Base-by-base conservation (phyloP, 2,797 vertebrate species). In the Heteromormyrus szaboi region DNA sequence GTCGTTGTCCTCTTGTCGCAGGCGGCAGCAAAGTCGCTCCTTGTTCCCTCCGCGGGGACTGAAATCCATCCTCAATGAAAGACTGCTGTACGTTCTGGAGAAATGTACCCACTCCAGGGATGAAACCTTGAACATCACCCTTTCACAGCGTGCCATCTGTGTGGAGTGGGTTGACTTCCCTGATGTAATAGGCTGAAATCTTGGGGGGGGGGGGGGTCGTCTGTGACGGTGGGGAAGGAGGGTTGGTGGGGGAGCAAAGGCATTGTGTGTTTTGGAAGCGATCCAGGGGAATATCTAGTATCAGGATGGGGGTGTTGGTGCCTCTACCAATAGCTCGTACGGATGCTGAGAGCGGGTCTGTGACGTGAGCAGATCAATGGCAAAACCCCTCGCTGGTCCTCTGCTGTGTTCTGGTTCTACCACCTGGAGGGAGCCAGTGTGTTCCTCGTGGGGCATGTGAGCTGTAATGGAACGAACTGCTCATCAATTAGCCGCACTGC, bases 221-320 rank as follows among this genome's bases (percentile, higher is more conserved):
- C 88, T 89, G 91, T 85, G 91, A 89, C 88, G 81, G 89, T 0
- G 72, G 50, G 17, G 53, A 2, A 1, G 37, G 6, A 90, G 91
- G 90, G 89, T 83, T 89, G 62, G 88, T 4, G 4, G 90, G 51
- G 25, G 68, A 54, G 22, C 88, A 88, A 41, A 46, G 92, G 92
- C 92, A 92, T 92, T 94, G 93, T 92, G 93, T 93, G 92, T 93
- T 90, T 94, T 96, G 94, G 95, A 94, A 87, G 72, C 72, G 89
- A 89, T 95, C 93, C 94, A 95, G 92, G 93, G 94, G 94, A 95
- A 95, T 95, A 94, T 94, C 95, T 92, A 90, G 87, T 93, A 90
- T 93, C 0, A 87, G 90, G 92, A 86, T 92, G 89, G 91, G 90
- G 92, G 90, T 59, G 79, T 51, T 56, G 29, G 8, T 25, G 41